These are phyloP conservation scores for Cataglyphis livida DNA, from an alignment of 2,888 invertebrate genomes.

Conservation along the genomic window DNA sequence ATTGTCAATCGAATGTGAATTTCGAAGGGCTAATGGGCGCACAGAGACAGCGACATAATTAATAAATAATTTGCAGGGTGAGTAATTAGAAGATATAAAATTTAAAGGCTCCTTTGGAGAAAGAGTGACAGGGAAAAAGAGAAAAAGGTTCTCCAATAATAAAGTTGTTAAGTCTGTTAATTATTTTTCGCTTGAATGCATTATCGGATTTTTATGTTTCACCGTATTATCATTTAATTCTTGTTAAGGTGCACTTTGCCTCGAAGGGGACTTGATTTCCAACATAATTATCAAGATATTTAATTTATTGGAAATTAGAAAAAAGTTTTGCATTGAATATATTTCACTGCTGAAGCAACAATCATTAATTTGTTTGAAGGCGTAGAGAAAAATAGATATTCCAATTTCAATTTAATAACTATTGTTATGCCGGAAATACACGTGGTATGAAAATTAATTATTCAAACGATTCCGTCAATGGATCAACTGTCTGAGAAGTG, in stretches of 20 bases:
- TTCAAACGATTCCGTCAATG: not conserved
- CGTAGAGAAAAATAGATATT: not conserved
- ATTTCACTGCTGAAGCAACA: not conserved
- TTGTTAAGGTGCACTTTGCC: conserved; percentile 3
- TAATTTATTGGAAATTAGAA: conserved; percentile 26
- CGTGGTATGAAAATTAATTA: not conserved
- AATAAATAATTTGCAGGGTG: conserved; percentile 16
- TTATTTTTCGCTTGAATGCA: not conserved
- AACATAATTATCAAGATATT: conserved; percentile 21
- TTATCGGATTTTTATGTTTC: not conserved
- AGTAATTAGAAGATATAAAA: conserved; percentile 9
- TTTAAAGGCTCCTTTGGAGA: not conserved
- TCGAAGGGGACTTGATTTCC: not conserved
- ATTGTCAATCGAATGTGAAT: conserved; percentile 1
- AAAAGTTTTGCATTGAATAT: not conserved
- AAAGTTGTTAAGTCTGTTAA: not conserved
- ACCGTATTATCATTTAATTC: not conserved
- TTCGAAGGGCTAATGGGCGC: conserved; percentile 1
- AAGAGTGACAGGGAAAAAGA: not conserved
- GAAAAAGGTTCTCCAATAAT: not conserved
- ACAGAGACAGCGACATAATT: conserved; percentile 22
- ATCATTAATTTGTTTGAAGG: conserved; percentile 8
- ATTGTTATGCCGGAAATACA: not conserved
- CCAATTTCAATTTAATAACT: not conserved
- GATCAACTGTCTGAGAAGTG: conserved; percentile 1